Evolutionary conservation across 2,113 vertebrate species (phyloP), one percentile per base, ranked within the genome.

Genomic region (Protomyctophum bolini): DNA sequence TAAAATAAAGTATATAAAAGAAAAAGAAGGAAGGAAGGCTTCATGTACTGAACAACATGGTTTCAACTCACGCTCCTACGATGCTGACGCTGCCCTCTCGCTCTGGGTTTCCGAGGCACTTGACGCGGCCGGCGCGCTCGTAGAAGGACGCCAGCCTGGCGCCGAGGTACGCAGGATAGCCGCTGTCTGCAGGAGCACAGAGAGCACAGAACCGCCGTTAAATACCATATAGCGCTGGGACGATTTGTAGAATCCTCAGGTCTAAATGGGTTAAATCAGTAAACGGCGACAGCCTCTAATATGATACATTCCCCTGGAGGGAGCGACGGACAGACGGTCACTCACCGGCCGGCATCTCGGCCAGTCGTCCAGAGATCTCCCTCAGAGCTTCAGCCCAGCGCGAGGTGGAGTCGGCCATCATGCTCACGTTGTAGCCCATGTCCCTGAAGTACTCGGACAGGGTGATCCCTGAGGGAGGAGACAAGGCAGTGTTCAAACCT

Each of bases 361-460:
- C 98, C 84, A 99, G 84, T 80, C 97, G 93, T 33, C 98, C 98
- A 0, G 98, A 99, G 83, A 99, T 99, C 89, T 99, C 98, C 86
- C 98, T 90, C 61, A 99, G 94, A 67, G 97, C 98, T 77, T 99
- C 98, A 0, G 98, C 98, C 98, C 98, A 99, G 78, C 98, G 92
- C 58, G 98, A 99, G 1, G 98, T 99, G 0, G 98, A 99, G 83
- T 99, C 98, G 46, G 98, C 98, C 98, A 99, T 99, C 98, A 99
- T 99, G 79, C 97, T 99, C 84, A 99, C 97, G 0, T 99, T 94
- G 82, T 98, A 99, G 66, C 98, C 98, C 98, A 99, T 99, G 83
- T 99, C 98, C 63, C 98, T 89, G 91, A 99, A 99, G 87, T 99
- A 99, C 74, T 99, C 98, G 0, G 98, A 99, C 59, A 99, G 89